These are phyloP conservation scores for Acleris sparsana DNA, from an alignment of 2,888 invertebrate genomes.

Conservation along the genomic window DNA sequence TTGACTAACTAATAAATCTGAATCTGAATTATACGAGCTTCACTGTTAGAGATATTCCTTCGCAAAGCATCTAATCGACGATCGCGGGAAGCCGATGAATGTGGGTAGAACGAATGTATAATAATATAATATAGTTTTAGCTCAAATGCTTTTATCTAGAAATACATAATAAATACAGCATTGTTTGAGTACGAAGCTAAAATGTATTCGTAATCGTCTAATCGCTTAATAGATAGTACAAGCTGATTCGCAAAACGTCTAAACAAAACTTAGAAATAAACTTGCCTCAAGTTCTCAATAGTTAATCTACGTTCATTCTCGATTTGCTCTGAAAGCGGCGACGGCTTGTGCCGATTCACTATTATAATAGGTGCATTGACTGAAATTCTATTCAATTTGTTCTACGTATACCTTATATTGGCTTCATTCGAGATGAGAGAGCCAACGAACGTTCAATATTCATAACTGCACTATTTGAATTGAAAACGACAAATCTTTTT, in stretches of 20 bases:
- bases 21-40: too few species aligned
- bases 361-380: conserved; percentile 65
- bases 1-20: too few species aligned
- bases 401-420: conserved; percentile 25
- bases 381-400: conserved; percentile 50
- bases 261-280: conserved; percentile 37
- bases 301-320: conserved; percentile 78
- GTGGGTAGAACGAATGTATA: too few species aligned
- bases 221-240: background rate
- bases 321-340: conserved; percentile 70
- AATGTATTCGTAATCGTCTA: too few species aligned
- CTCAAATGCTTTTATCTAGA: too few species aligned
- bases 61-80: too few species aligned
- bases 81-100: too few species aligned
- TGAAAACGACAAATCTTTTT: background rate
- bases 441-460: conserved; percentile 21
- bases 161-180: too few species aligned
- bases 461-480: conserved; percentile 13
- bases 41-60: too few species aligned
- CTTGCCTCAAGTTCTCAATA: conserved; percentile 44
- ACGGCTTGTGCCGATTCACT: conserved; percentile 60
- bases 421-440: conserved; percentile 17
- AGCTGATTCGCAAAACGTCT: conserved; percentile 32
- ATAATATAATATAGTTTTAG: too few species aligned
- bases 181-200: background rate